Percentiles rank a stretch among this genome's conserved stretches.
Evolutionary conservation across 2,797 vertebrate species (phyloP).

Genomic region (Malurus leucopterus): DNA sequence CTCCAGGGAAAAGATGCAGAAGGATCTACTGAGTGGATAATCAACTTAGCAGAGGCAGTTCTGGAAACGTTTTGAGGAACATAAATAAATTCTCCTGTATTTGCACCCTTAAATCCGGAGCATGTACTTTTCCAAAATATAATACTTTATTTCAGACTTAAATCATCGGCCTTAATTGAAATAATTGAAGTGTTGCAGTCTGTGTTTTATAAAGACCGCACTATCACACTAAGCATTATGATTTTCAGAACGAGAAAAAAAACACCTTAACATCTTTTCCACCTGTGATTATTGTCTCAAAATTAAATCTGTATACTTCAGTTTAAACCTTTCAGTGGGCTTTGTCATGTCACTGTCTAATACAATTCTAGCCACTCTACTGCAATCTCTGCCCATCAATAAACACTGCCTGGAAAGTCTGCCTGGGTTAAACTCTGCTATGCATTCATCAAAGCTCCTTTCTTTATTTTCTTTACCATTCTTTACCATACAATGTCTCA

Average conservation of each 20-base stretch:
- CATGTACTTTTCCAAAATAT: background rate
- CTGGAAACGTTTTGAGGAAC: background rate
- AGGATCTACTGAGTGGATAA: background rate
- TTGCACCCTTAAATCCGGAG: background rate
- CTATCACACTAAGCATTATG: background rate
- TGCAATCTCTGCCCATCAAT: background rate
- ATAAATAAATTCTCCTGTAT: background rate
- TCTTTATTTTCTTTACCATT: constrained; percentile 8
- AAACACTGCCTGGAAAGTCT: background rate
- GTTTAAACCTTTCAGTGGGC: background rate
- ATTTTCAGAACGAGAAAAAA: background rate
- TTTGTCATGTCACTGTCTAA: background rate
- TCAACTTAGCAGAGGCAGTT: background rate
- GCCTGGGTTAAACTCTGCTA: background rate
- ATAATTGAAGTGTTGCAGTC: background rate
- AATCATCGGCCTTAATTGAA: background rate
- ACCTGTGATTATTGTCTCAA: background rate
- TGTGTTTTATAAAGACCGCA: background rate
- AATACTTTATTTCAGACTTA: background rate
- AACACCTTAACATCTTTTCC: background rate
- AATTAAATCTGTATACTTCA: background rate
- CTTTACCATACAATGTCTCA: background rate
- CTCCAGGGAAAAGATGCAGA: background rate
- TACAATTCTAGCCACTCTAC: background rate
- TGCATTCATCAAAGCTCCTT: background rate